Evolutionary conservation across 2,888 invertebrate genomes (phyloP).

Genomic region (Eupithecia inturbata): DNA sequence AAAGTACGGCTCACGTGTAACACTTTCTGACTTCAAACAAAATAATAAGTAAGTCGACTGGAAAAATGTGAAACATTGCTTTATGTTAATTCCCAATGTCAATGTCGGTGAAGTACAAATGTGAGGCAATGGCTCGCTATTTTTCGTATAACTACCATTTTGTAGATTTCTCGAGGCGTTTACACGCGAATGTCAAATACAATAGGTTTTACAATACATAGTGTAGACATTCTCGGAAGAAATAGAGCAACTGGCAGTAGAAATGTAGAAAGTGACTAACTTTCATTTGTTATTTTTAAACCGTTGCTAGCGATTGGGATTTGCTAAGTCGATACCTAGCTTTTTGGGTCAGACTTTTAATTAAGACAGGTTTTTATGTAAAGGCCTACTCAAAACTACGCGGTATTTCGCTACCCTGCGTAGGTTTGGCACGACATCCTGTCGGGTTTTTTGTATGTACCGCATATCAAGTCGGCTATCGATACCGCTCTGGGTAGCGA

Average conservation of each 20-base stretch:
- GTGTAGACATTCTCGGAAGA: neutral
- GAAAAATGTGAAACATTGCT: slow-evolving; percentile 25
- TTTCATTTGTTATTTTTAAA: neutral
- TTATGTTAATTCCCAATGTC: slow-evolving; percentile 44
- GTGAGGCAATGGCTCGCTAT: slow-evolving; percentile 13
- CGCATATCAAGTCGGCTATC: neutral
- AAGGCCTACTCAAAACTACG: neutral
- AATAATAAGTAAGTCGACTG: neutral
- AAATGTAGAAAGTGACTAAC: neutral
- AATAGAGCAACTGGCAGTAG: neutral
- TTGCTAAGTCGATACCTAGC: neutral
- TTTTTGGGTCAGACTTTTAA: neutral
- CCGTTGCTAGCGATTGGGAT: neutral
- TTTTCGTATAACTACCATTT: slow-evolving; percentile 19
- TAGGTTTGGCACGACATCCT: neutral
- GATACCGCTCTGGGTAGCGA: neutral
- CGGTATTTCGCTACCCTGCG: neutral
- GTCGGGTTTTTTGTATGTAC: neutral
- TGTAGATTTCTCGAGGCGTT: slow-evolving; percentile 14
- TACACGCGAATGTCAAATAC: slow-evolving; percentile 29
- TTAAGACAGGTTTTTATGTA: neutral
- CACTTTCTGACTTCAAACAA: neutral
- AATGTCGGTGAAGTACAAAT: slow-evolving; percentile 25
- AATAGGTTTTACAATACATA: slow-evolving; percentile 10
- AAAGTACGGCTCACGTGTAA: neutral